Evolutionary conservation across 2,888 invertebrate genomes (phyloP), one percentile per base, ranked within the genome.

Genomic region (Neria commutata): DNA sequence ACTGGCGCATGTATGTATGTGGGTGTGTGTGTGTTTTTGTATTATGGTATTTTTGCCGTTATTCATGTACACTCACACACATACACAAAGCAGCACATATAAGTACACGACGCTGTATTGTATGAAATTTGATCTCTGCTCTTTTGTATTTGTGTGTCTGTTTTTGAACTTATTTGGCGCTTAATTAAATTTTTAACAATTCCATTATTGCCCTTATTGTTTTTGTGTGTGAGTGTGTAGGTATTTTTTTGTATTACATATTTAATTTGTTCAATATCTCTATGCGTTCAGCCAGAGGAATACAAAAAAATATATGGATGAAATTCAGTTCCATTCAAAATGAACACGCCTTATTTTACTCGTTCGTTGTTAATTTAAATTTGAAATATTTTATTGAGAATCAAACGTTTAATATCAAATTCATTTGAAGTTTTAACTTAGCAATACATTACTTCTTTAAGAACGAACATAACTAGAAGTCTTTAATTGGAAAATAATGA

Each of bases 21-120:
- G 58, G 54, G 57, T 60, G 54, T 60, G 57, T 58, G 14, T 46
- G 46, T 53, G 57, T 59, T 54, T 57, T 59, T 25, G 57, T 48
- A 57, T 56, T 54, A 17, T 29, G 21, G 25, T 45, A 37, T 24
- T 24, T 26, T 14, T 23, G 25, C 34, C 29, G 23, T 50, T 17
- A 40, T 16, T 16, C 42, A 23, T 34, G 17, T 11, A 14, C 45
- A 54, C 17, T 21, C 6, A 21, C 16, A 34, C 17, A 29, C 10
- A 42, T 24, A 10, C 29, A 29, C n/a, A n/a, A n/a, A n/a, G n/a
- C n/a, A n/a, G n/a, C n/a, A n/a, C n/a, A n/a, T n/a, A n/a, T n/a
- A n/a, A 16, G 26, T 48, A 16, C 48, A 29, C 29, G 16, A 17
- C 16, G 21, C 5, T n/a, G 6, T n/a, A 45, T 6, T 21, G 29